phyloP scores from a whole-genome alignment of 2,113 vertebrate species.

The Campylomormyrus tamandua region DNA sequence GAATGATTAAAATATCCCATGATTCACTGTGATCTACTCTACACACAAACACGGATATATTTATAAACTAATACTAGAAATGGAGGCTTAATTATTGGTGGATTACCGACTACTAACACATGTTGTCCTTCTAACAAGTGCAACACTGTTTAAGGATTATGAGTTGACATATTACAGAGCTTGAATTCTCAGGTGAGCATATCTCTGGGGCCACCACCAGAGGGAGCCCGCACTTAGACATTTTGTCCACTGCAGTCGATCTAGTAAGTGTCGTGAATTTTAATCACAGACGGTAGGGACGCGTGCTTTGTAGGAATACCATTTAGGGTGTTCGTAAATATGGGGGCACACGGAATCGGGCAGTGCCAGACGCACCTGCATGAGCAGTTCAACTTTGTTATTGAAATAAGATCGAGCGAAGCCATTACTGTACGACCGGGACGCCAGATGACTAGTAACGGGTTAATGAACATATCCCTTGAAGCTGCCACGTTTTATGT shows the following conservation, averaged over 20 bases:
- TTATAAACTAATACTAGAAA: neutral
- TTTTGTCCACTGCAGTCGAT: neutral
- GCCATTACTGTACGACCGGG: too few relatives aligned
- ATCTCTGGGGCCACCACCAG: conserved; percentile 1
- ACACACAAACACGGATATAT: neutral
- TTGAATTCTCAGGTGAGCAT: neutral
- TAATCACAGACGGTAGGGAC: neutral
- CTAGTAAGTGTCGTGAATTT: neutral
- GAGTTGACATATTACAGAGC: neutral
- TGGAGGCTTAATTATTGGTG: neutral
- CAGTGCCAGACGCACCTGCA: neutral
- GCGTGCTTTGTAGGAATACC: neutral
- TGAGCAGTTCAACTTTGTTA: neutral
- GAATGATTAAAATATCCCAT: neutral
- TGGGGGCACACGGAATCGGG: neutral
- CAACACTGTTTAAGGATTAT: neutral
- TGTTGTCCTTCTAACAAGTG: neutral
- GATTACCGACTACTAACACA: neutral
- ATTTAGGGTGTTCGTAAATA: neutral
- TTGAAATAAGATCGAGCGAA: neutral
- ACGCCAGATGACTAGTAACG: neutral
- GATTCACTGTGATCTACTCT: neutral
- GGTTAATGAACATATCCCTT: neutral
- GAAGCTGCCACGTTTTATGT: neutral
- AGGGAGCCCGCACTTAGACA: conserved; percentile 1